Percentiles rank a stretch among this genome's conserved stretches.
These are phyloP conservation scores for Zaprionus camerounensis DNA, from an alignment of 1,140 invertebrate species.

Conservation along the genomic window DNA sequence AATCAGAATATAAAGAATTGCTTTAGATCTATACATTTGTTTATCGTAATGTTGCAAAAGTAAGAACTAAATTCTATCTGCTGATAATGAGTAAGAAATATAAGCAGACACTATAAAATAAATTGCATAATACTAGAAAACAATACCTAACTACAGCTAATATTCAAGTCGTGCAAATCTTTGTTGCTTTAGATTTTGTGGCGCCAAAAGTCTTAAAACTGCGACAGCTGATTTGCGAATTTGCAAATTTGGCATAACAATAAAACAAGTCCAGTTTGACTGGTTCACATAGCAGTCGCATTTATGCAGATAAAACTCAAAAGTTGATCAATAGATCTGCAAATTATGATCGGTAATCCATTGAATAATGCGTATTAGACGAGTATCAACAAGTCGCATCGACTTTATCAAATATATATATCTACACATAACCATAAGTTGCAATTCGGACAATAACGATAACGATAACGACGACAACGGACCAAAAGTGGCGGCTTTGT, in stretches of 20 bases:
- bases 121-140: neutral
- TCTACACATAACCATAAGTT: constrained; percentile 12
- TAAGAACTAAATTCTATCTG: too few relatives aligned
- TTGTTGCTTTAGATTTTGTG: neutral
- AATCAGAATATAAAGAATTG: too few relatives aligned
- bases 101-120: neutral
- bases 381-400: constrained; percentile 28
- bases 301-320: constrained; percentile 21
- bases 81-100: too few relatives aligned
- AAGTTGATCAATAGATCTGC: constrained; percentile 26
- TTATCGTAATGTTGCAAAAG: too few relatives aligned
- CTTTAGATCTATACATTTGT: too few relatives aligned
- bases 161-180: neutral
- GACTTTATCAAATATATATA: constrained; percentile 12
- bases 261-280: constrained; percentile 2
- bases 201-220: neutral
- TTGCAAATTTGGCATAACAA: neutral
- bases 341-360: constrained; percentile 28
- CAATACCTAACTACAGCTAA: neutral
- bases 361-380: constrained; percentile 34
- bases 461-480: constrained; percentile 24
- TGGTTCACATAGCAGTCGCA: constrained; percentile 7
- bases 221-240: neutral
- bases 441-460: constrained; percentile 22
- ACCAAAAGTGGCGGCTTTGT: constrained; percentile 39